Evolutionary conservation across 2,888 invertebrate genomes (phyloP), one percentile per base, ranked within the genome.

Genomic region (Lepetodrilus schrolli): DNA sequence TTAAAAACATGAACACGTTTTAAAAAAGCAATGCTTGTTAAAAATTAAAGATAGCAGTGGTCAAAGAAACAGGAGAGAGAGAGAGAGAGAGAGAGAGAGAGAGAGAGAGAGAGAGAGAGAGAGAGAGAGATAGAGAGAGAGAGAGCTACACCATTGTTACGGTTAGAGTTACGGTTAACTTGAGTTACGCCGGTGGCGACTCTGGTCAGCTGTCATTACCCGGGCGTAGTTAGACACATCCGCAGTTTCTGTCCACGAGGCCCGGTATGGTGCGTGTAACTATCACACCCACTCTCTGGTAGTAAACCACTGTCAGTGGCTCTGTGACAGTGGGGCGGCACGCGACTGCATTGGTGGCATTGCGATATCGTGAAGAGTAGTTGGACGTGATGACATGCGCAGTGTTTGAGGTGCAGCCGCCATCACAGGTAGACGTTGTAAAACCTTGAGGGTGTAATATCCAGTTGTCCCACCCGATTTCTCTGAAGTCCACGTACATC

Each of bases 401-500:
- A 1, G 49, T 13, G 7, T 26, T n/a, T 30, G n/a, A 10, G 13
- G 26, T 34, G 21, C 72, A 72, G 1, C 17, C n/a, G 5, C 72
- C 72, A 20, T 65, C 21, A 47, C 72, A 72, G n/a, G 47, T 65
- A 13, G 65, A 38, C 30, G 72, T 72, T 72, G 58, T 65, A 13
- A 72, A 72, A 8, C 72, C 65, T 8, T 26, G 48, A 1, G 72
- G 72, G 34, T 65, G 66, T 13, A 72, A 17, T 7, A 72, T 72
- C 72, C 72, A 72, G 21, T 72, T 66, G 34, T 65, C 47, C 72
- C 72, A 72, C 3, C 72, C 49, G 37, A 72, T 58, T 23, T 72
- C 72, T n/a, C 65, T 20, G n/a, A 72, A 65, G 48, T 58, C 48
- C 3, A 72, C 66, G 66, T 72, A 43, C 72, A 72, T 38, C 20